A percentile compares a stretch with the other conserved stretches of the same genome.
Evolutionary conservation across 92 coral and sea anemone species (phyloP).

Genomic region (Metridium senile): DNA sequence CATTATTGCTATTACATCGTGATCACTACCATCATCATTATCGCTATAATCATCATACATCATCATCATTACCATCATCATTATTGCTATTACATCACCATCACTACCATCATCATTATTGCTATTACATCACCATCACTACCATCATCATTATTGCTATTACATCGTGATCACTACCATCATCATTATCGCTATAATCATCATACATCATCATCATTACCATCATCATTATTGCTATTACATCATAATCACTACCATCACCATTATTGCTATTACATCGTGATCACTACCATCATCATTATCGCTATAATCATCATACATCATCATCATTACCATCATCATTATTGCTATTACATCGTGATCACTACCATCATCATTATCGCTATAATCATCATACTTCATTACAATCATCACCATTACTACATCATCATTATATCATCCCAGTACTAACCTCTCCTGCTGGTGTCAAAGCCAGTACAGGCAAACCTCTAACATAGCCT

Average conservation of each 20-base stretch:
- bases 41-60: not conserved
- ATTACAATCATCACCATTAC: not conserved
- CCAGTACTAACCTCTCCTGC: slow-evolving; percentile 13
- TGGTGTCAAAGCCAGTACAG: slow-evolving; percentile 49
- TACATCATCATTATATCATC: not conserved
- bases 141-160: too few species aligned
- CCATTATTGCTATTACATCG: not conserved
- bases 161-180: not conserved
- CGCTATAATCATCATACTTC: not conserved
- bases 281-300: not conserved
- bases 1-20: too few species aligned
- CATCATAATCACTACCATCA: not conserved
- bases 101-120: not conserved
- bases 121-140: not conserved
- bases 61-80: not conserved
- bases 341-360: not conserved
- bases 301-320: not conserved
- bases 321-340: not conserved
- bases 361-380: not conserved
- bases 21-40: not conserved
- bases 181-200: not conserved
- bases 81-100: not conserved
- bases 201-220: not conserved
- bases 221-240: not conserved
- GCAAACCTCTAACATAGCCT: slow-evolving; percentile 82